Conservation (phyloP, 1,140 invertebrate species). For the Drosophila sp. region DNA sequence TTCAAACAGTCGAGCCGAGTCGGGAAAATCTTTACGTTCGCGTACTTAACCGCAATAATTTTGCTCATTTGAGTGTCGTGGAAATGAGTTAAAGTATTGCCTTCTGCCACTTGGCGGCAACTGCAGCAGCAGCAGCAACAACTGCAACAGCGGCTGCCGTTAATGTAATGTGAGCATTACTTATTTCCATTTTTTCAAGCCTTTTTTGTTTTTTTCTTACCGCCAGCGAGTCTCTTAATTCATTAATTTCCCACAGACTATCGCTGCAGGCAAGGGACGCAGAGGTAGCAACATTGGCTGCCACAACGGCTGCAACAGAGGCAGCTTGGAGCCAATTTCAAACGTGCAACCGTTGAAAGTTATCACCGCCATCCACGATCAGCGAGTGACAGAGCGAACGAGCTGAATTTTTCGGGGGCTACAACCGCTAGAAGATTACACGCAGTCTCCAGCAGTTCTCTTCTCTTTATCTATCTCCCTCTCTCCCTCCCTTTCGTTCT, state of each 20-base stretch:
- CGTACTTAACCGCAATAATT: conserved; percentile 83
- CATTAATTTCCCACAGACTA: conserved; percentile 79
- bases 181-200: conserved; percentile 70
- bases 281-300: conserved; percentile 4
- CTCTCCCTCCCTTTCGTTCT: neutral
- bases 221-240: conserved; percentile 64
- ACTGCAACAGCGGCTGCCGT: conserved; percentile 30
- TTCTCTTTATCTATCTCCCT: neutral
- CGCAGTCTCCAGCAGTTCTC: conserved; percentile 31
- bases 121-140: conserved; percentile 20
- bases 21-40: conserved; percentile 72
- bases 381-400: conserved; percentile 33
- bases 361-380: conserved; percentile 64
- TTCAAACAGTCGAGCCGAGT: conserved; percentile 20
- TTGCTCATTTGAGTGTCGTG: conserved; percentile 83
- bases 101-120: conserved; percentile 63
- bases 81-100: conserved; percentile 78
- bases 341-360: conserved; percentile 82
- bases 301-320: conserved; percentile 23
- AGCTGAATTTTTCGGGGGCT: conserved; percentile 46
- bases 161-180: conserved; percentile 81
- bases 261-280: conserved; percentile 41
- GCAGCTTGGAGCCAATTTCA: conserved; percentile 64
- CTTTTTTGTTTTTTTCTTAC: conserved; percentile 51
- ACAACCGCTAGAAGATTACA: conserved; percentile 55